A percentile compares a stretch with the other conserved stretches of the same genome.
Evolutionary conservation across 1,140 invertebrate species (phyloP).

Genomic region (Drosophila carrolli): DNA sequence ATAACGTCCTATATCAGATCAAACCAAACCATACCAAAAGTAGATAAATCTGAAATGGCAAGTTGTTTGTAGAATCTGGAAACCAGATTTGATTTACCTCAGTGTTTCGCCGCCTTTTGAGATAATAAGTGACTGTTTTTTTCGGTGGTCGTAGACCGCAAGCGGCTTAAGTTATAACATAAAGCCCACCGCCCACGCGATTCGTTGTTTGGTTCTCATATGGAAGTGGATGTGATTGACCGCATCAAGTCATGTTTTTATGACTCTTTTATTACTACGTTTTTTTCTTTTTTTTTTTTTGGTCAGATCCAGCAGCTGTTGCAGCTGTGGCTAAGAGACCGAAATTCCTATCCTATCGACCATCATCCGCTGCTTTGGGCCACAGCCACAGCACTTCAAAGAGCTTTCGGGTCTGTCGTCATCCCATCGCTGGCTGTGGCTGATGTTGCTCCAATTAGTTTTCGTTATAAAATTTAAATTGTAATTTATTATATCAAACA

Average conservation of each 20-base stretch:
- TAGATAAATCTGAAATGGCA: not conserved
- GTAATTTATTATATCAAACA: slow-evolving; percentile 45
- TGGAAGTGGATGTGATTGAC: slow-evolving; percentile 35
- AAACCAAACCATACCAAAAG: not conserved
- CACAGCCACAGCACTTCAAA: slow-evolving; percentile 41
- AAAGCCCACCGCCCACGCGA: slow-evolving; percentile 15
- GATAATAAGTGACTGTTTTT: not conserved
- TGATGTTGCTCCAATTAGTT: slow-evolving; percentile 56
- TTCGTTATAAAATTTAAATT: slow-evolving; percentile 53
- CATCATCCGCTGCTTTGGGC: slow-evolving; percentile 11
- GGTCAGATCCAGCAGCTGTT: slow-evolving; percentile 30
- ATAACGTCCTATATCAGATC: not conserved
- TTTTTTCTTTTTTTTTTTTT: slow-evolving; percentile 8
- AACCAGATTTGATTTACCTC: slow-evolving; percentile 4
- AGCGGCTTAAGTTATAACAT: slow-evolving; percentile 10
- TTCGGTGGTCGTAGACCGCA: not conserved
- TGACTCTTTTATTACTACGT: slow-evolving; percentile 9
- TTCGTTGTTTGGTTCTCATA: slow-evolving; percentile 16
- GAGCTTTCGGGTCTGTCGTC: slow-evolving; percentile 37
- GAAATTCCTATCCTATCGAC: slow-evolving; percentile 12
- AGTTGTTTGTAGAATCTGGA: slow-evolving; percentile 1
- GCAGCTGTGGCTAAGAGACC: slow-evolving; percentile 24
- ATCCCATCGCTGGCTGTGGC: slow-evolving; percentile 1
- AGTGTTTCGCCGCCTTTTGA: not conserved
- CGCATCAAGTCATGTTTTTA: slow-evolving; percentile 43